phyloP scores from a whole-genome alignment of 2,888 invertebrate species.

The Stenchaetothrips biformis region DNA sequence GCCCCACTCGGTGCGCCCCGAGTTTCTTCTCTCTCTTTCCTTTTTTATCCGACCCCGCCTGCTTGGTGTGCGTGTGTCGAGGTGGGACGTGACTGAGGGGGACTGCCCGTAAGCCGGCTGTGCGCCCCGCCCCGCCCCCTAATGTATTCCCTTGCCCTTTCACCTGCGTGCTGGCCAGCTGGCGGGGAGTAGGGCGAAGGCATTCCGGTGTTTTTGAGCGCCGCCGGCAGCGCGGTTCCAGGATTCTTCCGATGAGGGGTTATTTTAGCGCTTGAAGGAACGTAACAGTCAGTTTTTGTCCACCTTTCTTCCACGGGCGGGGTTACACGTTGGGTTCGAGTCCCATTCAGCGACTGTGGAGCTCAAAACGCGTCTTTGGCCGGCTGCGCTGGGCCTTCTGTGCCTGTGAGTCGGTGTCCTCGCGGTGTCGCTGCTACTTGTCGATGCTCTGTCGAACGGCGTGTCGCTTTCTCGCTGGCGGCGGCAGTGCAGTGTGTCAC shows the following conservation, averaged over 20 bases:
- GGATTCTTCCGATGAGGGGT: no score
- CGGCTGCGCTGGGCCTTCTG: no score
- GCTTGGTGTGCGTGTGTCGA: neutral
- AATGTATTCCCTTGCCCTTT: neutral
- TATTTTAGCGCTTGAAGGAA: no score
- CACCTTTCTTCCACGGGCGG: no score
- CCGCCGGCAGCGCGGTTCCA: no score
- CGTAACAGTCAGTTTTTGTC: no score
- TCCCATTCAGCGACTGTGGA: no score
- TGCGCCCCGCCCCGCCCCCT: neutral
- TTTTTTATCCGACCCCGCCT: neutral
- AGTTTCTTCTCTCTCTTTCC: neutral
- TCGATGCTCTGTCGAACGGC: neutral
- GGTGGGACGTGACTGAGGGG: neutral
- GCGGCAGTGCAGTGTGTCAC: neutral
- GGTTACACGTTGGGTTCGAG: no score
- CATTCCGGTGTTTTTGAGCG: no score
- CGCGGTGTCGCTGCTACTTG: neutral
- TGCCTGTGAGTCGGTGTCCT: no score
- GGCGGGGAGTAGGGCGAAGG: no score
- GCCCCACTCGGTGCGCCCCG: neutral
- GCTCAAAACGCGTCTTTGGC: no score
- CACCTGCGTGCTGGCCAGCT: neutral
- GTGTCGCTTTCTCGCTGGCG: neutral
- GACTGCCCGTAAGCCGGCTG: neutral